phyloP scores from a whole-genome alignment of 1,140 invertebrate species.

The Zaprionus lachaisei region DNA sequence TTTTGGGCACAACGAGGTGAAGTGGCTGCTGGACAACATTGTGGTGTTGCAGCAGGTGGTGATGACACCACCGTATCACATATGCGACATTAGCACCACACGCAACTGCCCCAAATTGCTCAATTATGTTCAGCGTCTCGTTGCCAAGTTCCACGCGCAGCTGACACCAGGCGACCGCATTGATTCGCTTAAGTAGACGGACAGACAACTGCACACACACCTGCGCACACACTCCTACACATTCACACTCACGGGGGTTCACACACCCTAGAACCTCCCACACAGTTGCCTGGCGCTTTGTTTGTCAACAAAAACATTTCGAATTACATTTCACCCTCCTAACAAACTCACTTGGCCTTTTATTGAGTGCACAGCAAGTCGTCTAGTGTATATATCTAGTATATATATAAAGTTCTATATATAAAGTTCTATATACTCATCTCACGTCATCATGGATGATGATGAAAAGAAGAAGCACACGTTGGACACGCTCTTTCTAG shows the following conservation, averaged over 20 bases:
- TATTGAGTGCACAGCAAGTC: neutral
- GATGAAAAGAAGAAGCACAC: constrained; percentile 80
- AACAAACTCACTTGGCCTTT: neutral
- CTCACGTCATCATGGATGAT: constrained; percentile 64
- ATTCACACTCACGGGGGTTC: neutral
- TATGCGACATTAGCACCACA: constrained; percentile 23
- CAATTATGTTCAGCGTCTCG: constrained; percentile 31
- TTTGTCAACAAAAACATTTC: constrained; percentile 62
- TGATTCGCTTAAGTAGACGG: constrained; percentile 22
- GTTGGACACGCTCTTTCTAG: constrained; percentile 60
- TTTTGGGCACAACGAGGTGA: constrained; percentile 28
- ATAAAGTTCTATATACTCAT: constrained; percentile 6
- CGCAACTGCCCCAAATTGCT: constrained; percentile 25
- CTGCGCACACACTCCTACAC: too few species aligned
- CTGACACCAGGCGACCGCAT: neutral
- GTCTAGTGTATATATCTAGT: neutral
- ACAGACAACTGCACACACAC: constrained; percentile 4
- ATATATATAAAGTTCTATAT: constrained; percentile 16
- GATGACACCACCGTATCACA: constrained; percentile 45
- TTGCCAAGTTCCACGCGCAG: constrained; percentile 31
- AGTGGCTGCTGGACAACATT: constrained; percentile 29
- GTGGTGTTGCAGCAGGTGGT: constrained; percentile 43
- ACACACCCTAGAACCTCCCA: neutral
- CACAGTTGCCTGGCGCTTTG: constrained; percentile 46
- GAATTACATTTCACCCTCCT: constrained; percentile 19